Base-by-base conservation (phyloP, 2,888 invertebrate species). In the Euphydryas editha region DNA sequence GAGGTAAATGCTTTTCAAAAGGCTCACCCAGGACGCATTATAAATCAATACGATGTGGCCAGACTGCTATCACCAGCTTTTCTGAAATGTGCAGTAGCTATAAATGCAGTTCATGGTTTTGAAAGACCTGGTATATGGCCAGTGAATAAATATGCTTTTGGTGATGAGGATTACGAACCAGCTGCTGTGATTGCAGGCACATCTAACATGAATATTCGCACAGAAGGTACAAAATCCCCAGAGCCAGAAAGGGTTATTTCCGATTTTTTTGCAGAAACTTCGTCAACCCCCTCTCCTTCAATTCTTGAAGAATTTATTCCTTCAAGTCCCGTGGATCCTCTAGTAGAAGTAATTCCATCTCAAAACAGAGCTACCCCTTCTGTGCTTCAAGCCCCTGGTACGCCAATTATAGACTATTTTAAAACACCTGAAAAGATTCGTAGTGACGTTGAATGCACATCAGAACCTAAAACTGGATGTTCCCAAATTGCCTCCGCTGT, bases 101-200 rank as follows among this genome's bases (percentile, higher is more conserved):
- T 44, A 62, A 75, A 74, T 68, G 71, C 72, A 24, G 65, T 74
- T 59, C 65, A 70, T 67, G 73, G 73, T 39, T 77, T 75, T 71
- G 67, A 69, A 71, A 67, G 59, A 65, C 72, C 76, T 59, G 76
- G 78, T 36, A 75, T 79, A 69, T 77, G 73, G 72, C 78, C 78
- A 60, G 62, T 73, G 17, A 73, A 78, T 67, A 67, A 60, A 73
- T 64, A 72, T 67, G 71, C 72, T 68, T 76, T 78, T 73, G 73
- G 70, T 68, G 76, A 78, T 11, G 72, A 72, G 63, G 68, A 76
- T 66, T 79, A 66, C 64, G 73, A 68, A 71, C 73, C 77, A 69
- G 69, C 73, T 37, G 63, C 54, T 60, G 67, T 65, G 54, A 59
- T 68, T 65, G 68, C 68, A 68, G 69, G 72, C 58, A 71, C 69